Base-by-base conservation (phyloP, 2,113 vertebrate species). In the Vulpes ferrilata region DNA sequence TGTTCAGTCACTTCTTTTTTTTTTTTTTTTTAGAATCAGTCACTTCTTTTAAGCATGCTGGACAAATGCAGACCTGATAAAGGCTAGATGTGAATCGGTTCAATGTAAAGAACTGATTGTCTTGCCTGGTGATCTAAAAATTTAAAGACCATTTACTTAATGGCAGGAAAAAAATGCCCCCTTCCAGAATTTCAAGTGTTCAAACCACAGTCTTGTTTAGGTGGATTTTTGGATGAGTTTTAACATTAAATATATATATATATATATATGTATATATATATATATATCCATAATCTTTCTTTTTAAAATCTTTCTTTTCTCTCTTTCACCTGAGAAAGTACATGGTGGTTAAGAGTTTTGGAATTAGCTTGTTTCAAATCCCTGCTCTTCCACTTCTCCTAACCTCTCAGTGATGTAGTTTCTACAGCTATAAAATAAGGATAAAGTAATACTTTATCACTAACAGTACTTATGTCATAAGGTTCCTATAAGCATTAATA, bases 181-280 rank as follows among this genome's bases (percentile, higher is more conserved):
- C 51, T 93, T 95, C 55, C 73, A 95, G 78, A 96, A 11, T 88
- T 20, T 22, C 81, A 95, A 87, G 9, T 76, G 38, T 55, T 92
- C 13, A 25, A 90, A 57, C 27, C 69, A 94, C 2, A 51, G n/a
- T 88, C 62, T 84, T 87, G 7, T 43, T 60, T 73, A 59, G 57
- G n/a, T 22, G 12, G 35, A n/a, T 38, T 73, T 81, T 43, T 6
- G 43, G 7, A n/a, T 0, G 74, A 25, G 2, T 80, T 90, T 97
- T n/a, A 51, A 78, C 25, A 5, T 27, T 30, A 55, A 86, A 94
- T 82, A 6, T 35, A 43, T 43, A 43, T 43, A 43, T 20, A 92
- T 1, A 43, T 43, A 43, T 20, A 92, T 1, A 86, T 79, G 73
- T 25, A 55, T 88, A 94, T 82, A 6, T 35, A 43, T 43, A 43